Conservation (phyloP, 2,797 vertebrate species). For the Cottoperca gobio region DNA sequence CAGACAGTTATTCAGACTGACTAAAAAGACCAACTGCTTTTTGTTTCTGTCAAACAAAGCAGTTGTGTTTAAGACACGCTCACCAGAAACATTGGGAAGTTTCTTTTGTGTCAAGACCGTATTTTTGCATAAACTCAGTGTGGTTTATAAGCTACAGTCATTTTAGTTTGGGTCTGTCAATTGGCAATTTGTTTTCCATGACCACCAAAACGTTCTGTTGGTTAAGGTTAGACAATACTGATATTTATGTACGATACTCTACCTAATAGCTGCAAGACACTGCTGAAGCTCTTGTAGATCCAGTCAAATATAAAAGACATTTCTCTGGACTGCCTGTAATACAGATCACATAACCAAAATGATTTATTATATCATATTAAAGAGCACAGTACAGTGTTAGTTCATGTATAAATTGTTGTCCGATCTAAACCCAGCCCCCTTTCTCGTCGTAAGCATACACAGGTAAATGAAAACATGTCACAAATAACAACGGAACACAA, state of each 20-base stretch:
- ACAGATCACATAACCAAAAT: conserved; percentile 31
- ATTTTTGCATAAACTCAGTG: not conserved
- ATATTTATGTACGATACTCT: conserved; percentile 38
- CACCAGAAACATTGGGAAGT: not conserved
- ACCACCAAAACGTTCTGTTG: not conserved
- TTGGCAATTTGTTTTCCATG: not conserved
- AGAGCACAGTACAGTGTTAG: not conserved
- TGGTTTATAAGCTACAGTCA: not conserved
- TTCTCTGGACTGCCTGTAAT: conserved; percentile 64
- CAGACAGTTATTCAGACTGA: not conserved
- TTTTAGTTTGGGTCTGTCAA: not conserved
- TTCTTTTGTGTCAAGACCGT: not conserved
- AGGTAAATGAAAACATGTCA: not conserved
- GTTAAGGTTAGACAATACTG: not conserved
- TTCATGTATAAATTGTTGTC: not conserved
- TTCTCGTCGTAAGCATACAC: not conserved
- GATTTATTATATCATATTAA: not conserved
- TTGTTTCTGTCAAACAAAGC: not conserved
- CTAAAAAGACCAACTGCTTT: not conserved
- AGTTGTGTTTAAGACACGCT: conserved; percentile 8
- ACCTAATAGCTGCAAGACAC: conserved; percentile 86
- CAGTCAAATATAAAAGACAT: conserved; percentile 89
- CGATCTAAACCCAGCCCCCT: not conserved
- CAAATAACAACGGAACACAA: not conserved
- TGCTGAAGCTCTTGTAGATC: conserved; percentile 86